Conservation (phyloP, 2,888 invertebrate species). For the Congeria kusceri region DNA sequence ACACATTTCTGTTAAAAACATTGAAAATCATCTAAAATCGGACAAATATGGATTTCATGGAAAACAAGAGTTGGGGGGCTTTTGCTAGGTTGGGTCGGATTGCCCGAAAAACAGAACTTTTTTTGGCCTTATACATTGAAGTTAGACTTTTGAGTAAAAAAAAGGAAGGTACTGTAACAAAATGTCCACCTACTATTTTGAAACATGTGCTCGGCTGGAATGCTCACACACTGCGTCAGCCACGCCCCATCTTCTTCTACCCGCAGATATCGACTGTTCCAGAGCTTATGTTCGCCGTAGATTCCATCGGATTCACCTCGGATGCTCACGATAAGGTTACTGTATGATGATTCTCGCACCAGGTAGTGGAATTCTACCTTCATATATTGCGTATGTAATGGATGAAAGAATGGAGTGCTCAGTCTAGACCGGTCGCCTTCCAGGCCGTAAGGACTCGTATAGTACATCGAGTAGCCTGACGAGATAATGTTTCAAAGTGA, state of each 20-base stretch:
- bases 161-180: neutral
- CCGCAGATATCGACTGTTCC: slow-evolving; percentile 15
- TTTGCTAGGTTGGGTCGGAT: too few relatives aligned
- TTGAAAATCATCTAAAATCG: too few relatives aligned
- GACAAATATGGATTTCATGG: too few relatives aligned
- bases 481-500: too few relatives aligned
- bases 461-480: slow-evolving; percentile 2
- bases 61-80: too few relatives aligned
- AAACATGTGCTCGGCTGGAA: neutral
- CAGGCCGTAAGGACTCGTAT: neutral
- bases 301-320: slow-evolving; percentile 1
- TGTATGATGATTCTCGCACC: slow-evolving; percentile 11
- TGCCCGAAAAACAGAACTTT: too few relatives aligned
- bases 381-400: neutral
- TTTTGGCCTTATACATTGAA: too few relatives aligned
- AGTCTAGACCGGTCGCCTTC: slow-evolving; percentile 6
- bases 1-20: too few relatives aligned
- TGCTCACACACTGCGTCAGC: slow-evolving; percentile 7
- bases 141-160: too few relatives aligned
- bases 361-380: slow-evolving; percentile 23
- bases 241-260: slow-evolving; percentile 6
- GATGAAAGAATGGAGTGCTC: neutral
- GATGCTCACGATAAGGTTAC: neutral
- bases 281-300: neutral
- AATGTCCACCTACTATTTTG: slow-evolving; percentile 9